A percentile compares a stretch with the other conserved stretches of the same genome.
phyloP scores from a whole-genome alignment of 2,888 invertebrate genomes.

The Machimus rusticus region DNA sequence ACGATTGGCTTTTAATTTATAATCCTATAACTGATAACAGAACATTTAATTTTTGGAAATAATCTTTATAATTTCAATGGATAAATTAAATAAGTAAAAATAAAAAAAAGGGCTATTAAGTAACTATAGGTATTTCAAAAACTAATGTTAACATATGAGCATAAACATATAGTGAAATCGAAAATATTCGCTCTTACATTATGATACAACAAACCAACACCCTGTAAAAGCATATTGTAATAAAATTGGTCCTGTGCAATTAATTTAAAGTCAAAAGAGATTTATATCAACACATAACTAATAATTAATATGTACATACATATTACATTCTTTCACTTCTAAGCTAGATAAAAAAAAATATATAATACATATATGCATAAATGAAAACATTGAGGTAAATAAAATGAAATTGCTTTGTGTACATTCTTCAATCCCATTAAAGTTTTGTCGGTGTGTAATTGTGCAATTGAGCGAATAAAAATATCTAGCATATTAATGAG shows the following conservation, averaged over 20 bases:
- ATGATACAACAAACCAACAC: too few species aligned
- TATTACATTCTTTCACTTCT: background rate
- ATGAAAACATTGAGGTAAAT: background rate
- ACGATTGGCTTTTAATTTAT: too few species aligned
- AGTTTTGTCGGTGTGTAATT: background rate
- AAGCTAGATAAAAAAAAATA: background rate
- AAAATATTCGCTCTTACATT: too few species aligned
- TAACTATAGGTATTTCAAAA: too few species aligned
- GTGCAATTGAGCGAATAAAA: background rate
- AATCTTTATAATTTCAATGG: too few species aligned
- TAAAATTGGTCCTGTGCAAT: background rate
- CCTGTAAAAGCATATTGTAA: too few species aligned
- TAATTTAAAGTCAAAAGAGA: background rate
- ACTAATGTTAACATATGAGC: too few species aligned
- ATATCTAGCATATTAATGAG: background rate
- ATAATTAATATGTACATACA: background rate
- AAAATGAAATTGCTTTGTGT: background rate
- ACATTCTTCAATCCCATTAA: background rate
- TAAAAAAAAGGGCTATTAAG: too few species aligned
- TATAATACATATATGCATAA: background rate
- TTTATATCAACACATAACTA: background rate
- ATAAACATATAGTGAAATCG: too few species aligned
- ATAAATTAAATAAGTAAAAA: too few species aligned
- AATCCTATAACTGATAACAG: too few species aligned
- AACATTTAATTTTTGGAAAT: too few species aligned